phyloP scores from a whole-genome alignment of 2,113 vertebrate species.

The Uria aalge region DNA sequence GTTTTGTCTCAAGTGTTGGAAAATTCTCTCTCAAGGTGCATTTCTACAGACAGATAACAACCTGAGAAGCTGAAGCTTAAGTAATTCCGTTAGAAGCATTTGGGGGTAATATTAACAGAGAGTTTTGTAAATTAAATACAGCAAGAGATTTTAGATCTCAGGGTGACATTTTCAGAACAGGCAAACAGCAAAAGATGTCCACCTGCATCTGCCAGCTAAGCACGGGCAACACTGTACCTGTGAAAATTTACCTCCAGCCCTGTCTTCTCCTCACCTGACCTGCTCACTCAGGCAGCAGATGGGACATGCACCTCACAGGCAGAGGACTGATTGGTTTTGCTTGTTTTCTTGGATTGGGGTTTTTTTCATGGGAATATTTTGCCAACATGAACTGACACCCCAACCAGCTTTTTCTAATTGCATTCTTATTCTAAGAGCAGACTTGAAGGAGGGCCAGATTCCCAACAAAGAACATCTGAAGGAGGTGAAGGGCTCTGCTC shows the following conservation, averaged over 20 bases:
- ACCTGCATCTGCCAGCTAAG: neutral
- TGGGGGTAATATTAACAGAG: neutral
- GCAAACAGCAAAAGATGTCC: neutral
- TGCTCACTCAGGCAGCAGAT: neutral
- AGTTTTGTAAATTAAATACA: neutral
- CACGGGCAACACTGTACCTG: accelerated
- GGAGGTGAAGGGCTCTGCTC: neutral
- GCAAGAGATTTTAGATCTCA: neutral
- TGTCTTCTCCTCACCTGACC: neutral
- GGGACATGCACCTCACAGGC: neutral
- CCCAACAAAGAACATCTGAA: neutral
- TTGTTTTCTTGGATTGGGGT: neutral
- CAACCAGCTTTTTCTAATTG: neutral
- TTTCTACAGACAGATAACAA: neutral
- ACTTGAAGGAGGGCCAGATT: neutral
- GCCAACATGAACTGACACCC: neutral
- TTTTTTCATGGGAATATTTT: neutral
- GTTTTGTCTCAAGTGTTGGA: neutral
- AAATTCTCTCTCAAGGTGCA: neutral
- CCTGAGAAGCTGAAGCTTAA: neutral
- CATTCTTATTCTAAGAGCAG: neutral
- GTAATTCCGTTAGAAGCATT: neutral
- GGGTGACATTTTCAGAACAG: neutral
- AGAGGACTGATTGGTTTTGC: neutral
- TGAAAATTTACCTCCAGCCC: neutral